Conservation (phyloP, 2,797 vertebrate genomes). For the Microctenopoma steveboyesi region DNA sequence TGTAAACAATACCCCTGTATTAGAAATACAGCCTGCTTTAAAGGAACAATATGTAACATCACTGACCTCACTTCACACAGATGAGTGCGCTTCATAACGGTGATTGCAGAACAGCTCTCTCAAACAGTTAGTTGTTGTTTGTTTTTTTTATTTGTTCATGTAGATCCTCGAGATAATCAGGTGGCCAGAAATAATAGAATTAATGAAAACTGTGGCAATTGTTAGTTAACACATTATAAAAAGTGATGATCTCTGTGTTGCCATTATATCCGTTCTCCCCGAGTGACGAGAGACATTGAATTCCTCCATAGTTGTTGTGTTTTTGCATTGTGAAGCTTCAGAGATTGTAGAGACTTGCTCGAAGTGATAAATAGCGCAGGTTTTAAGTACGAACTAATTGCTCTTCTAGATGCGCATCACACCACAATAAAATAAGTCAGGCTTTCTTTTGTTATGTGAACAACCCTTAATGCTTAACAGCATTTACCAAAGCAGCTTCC, state of each 20-base stretch:
- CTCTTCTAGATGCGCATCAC: slow-evolving; percentile 18
- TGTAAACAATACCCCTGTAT: background rate
- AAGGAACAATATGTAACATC: too few species aligned
- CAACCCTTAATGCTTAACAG: background rate
- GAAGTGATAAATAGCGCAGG: slow-evolving; percentile 37
- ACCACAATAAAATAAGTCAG: slow-evolving; percentile 12
- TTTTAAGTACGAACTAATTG: slow-evolving; percentile 32
- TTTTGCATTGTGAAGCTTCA: slow-evolving; percentile 1
- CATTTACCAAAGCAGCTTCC: background rate
- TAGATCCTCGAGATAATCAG: too few species aligned
- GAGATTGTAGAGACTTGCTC: slow-evolving; percentile 13
- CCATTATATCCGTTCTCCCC: too few species aligned
- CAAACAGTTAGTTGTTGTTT: too few species aligned
- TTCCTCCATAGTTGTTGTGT: slow-evolving; percentile 5
- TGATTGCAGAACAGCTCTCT: too few species aligned
- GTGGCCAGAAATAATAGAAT: too few species aligned
- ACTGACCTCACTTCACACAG: too few species aligned
- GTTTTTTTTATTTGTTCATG: too few species aligned
- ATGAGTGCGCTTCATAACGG: too few species aligned
- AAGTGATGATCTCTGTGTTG: too few species aligned
- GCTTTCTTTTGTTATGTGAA: slow-evolving; percentile 7
- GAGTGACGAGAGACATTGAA: background rate
- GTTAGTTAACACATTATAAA: background rate
- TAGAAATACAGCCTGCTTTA: background rate
- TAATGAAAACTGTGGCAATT: background rate